Conservation (phyloP, 2,888 invertebrate genomes). For the Polydrusus cervinus region DNA sequence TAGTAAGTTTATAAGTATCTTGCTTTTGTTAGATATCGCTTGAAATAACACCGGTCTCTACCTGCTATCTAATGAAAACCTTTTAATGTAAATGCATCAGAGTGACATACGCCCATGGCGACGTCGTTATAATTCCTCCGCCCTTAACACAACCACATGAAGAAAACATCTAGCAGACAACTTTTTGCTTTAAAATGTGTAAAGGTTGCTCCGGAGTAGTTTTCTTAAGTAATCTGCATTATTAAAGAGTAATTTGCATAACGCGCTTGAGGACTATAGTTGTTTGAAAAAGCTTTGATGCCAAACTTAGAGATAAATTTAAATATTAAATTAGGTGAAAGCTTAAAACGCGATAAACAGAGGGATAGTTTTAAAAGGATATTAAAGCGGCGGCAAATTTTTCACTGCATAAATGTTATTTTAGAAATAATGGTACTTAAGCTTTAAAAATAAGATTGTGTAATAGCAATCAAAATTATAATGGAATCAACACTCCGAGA, state of each 20-base stretch:
- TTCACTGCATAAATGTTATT: neutral
- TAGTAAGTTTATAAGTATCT: too few relatives aligned
- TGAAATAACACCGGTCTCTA: too few relatives aligned
- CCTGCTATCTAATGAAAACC: neutral
- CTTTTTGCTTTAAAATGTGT: constrained; percentile 26
- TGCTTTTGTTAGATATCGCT: too few relatives aligned
- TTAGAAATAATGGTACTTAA: neutral
- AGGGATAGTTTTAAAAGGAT: neutral
- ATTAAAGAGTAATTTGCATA: constrained; percentile 30
- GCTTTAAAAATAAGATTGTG: too few relatives aligned
- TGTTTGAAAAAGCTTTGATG: constrained; percentile 29
- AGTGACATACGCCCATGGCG: neutral
- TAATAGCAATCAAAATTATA: too few relatives aligned
- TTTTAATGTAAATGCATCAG: neutral
- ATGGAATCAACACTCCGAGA: too few relatives aligned
- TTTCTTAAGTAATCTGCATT: constrained; percentile 36
- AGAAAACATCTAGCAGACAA: constrained; percentile 16
- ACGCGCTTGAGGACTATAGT: constrained; percentile 7
- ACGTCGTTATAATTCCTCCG: neutral
- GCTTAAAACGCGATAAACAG: neutral
- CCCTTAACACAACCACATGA: neutral
- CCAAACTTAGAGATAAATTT: constrained; percentile 14
- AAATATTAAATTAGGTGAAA: constrained; percentile 18
- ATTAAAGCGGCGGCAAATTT: neutral
- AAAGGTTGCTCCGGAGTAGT: constrained; percentile 29